phyloP scores from a whole-genome alignment of 2,888 invertebrate species.

The Oasisia sp. region DNA sequence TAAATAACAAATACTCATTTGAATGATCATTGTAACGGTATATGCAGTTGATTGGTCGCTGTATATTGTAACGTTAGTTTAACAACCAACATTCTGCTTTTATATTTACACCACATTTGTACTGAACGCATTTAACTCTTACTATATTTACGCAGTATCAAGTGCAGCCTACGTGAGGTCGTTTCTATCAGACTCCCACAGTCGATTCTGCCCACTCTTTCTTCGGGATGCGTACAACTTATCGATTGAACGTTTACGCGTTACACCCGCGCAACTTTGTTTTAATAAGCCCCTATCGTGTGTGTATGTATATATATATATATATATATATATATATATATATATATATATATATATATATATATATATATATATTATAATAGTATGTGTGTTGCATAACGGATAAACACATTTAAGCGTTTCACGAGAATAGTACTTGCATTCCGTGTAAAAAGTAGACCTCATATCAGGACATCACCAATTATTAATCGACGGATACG shows the following conservation, averaged over 20 bases:
- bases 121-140: not conserved
- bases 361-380: conserved; percentile 18
- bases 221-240: not conserved
- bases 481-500: not conserved
- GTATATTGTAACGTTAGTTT: too few species aligned
- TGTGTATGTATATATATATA: not conserved
- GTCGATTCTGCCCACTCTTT: not conserved
- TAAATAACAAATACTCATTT: too few species aligned
- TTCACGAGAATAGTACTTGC: not conserved
- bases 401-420: not conserved
- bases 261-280: not conserved
- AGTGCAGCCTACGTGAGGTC: not conserved
- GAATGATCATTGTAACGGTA: too few species aligned
- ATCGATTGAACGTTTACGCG: not conserved
- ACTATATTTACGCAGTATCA: not conserved
- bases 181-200: not conserved
- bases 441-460: not conserved
- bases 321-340: conserved; percentile 8
- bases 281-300: too few species aligned
- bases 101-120: not conserved
- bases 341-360: conserved; percentile 18
- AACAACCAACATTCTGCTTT: too few species aligned
- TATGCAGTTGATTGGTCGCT: too few species aligned
- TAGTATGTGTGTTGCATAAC: not conserved
- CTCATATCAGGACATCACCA: not conserved